Conservation (phyloP, 2,888 invertebrate genomes). For the Drepana falcataria region DNA sequence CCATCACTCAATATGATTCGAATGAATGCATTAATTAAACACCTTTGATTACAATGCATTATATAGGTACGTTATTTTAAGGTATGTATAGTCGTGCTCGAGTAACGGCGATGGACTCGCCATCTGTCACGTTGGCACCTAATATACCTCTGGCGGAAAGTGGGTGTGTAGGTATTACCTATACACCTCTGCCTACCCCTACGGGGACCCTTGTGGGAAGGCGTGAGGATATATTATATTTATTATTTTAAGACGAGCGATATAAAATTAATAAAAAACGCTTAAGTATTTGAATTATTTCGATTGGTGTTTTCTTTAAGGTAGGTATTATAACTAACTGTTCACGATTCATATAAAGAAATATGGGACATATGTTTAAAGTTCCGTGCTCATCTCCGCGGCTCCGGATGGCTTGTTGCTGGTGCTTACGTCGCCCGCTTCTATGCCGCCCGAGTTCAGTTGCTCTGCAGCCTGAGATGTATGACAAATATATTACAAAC, state of each 20-base stretch:
- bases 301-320: neutral
- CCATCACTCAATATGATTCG: too few relatives aligned
- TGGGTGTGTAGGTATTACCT: too few relatives aligned
- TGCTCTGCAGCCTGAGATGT: conserved; percentile 69
- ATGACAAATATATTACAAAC: conserved; percentile 6
- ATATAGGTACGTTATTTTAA: too few relatives aligned
- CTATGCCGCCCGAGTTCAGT: conserved; percentile 48
- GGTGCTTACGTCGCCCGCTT: conserved; percentile 31
- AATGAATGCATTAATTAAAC: too few relatives aligned
- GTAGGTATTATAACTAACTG: conserved; percentile 1
- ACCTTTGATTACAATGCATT: too few relatives aligned
- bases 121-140: too few relatives aligned
- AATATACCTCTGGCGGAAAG: too few relatives aligned
- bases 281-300: neutral
- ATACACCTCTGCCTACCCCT: too few relatives aligned
- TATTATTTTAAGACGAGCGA: neutral
- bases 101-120: too few relatives aligned
- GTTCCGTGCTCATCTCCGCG: conserved; percentile 85
- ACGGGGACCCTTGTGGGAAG: too few relatives aligned
- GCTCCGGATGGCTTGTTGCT: conserved; percentile 42
- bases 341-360: conserved; percentile 10
- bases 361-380: conserved; percentile 46
- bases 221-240: too few relatives aligned
- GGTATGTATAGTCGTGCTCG: too few relatives aligned
- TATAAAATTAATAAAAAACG: neutral